A percentile compares a stretch with the other conserved stretches of the same genome.
phyloP scores from a whole-genome alignment of 2,888 invertebrate species.

The Prionchulus punctatus region DNA sequence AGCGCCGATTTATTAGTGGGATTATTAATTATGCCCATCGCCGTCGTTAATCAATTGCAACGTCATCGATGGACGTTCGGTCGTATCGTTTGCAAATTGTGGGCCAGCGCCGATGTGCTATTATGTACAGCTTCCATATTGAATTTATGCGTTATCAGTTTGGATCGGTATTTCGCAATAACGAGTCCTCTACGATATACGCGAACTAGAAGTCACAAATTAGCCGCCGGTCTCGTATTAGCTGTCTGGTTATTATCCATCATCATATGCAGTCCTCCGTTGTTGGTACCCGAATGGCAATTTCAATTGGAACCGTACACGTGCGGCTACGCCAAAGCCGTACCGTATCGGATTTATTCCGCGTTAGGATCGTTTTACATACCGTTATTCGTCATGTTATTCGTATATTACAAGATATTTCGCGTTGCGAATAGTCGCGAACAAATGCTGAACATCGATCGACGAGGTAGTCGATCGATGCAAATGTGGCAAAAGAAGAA shows the following conservation, averaged over 20 bases:
- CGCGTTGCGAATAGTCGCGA: slow-evolving; percentile 24
- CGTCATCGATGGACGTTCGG: slow-evolving; percentile 29
- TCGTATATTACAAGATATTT: slow-evolving; percentile 34
- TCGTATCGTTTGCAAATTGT: slow-evolving; percentile 20
- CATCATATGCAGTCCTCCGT: slow-evolving; percentile 31
- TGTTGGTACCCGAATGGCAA: slow-evolving; percentile 29
- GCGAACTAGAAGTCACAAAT: slow-evolving; percentile 14
- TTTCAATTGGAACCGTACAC: not conserved
- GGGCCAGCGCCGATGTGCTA: slow-evolving; percentile 30
- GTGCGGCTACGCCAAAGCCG: slow-evolving; percentile 11
- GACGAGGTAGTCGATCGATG: not conserved
- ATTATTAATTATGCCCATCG: slow-evolving; percentile 32
- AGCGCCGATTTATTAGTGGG: slow-evolving; percentile 34
- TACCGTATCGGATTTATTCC: slow-evolving; percentile 34
- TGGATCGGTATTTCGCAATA: slow-evolving; percentile 35
- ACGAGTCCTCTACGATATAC: slow-evolving; percentile 32
- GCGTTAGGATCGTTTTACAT: slow-evolving; percentile 38
- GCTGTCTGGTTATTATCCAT: slow-evolving; percentile 31
- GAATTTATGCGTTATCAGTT: slow-evolving; percentile 29
- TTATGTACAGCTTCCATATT: slow-evolving; percentile 31
- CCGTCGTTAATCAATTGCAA: slow-evolving; percentile 31
- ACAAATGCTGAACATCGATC: not conserved
- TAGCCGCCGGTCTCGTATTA: slow-evolving; percentile 29
- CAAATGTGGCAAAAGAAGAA: not conserved
- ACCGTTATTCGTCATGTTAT: slow-evolving; percentile 35